Conservation (phyloP, 2,113 vertebrate species). For the Tautogolabrus adspersus region DNA sequence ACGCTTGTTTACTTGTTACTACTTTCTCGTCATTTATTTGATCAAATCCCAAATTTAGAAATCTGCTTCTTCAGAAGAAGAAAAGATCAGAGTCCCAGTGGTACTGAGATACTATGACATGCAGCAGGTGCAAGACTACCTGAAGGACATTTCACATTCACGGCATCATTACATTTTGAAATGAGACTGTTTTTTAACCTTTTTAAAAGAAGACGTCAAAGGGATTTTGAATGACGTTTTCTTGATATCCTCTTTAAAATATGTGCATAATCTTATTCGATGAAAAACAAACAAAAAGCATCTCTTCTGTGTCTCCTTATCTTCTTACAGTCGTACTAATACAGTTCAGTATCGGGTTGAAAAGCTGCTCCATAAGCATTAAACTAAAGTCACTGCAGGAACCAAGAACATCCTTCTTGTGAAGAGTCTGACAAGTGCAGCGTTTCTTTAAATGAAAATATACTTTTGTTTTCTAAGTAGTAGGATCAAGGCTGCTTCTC, state of each 20-base stretch:
- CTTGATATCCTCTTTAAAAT: too few relatives aligned
- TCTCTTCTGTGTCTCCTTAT: too few relatives aligned
- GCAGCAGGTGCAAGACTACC: too few relatives aligned
- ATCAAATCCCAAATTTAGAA: constrained; percentile 2
- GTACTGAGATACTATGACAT: not conserved
- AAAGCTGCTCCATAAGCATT: not conserved
- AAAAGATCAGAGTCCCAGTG: not conserved
- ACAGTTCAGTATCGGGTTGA: not conserved
- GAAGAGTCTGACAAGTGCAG: not conserved
- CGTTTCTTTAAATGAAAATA: not conserved
- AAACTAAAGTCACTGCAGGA: not conserved
- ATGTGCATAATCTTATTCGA: too few relatives aligned
- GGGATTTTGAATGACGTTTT: too few relatives aligned
- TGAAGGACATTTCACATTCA: too few relatives aligned
- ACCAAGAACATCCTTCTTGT: not conserved
- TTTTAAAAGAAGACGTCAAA: too few relatives aligned
- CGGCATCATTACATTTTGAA: too few relatives aligned
- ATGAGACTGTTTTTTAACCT: too few relatives aligned
- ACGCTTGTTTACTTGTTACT: constrained; percentile 45
- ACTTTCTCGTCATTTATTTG: constrained; percentile 4
- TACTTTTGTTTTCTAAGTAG: not conserved
- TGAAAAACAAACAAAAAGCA: too few relatives aligned
- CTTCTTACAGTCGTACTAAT: not conserved
- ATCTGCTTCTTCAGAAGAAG: not conserved
- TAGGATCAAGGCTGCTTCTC: not conserved